Evolutionary conservation across 2,797 vertebrate species (phyloP).

Genomic region (Sebastes paucispinis): DNA sequence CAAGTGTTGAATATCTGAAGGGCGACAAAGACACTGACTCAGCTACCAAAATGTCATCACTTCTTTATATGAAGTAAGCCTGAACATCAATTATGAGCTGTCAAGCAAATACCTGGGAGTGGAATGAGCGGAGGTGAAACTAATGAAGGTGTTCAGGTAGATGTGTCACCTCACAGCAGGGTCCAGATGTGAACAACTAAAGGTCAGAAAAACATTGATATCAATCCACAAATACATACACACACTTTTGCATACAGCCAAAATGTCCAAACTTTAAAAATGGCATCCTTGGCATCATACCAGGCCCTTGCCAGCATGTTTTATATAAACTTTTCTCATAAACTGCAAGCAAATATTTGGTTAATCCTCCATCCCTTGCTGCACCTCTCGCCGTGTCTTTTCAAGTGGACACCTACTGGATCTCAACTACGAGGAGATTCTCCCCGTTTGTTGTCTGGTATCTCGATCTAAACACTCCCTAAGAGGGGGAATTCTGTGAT

Average conservation of each 20-base stretch:
- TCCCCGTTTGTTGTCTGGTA: conserved; percentile 19
- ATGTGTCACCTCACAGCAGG: neutral
- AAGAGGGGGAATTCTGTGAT: conserved; percentile 35
- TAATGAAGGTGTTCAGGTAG: conserved; percentile 20
- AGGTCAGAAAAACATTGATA: conserved; percentile 14
- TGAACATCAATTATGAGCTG: conserved; percentile 28
- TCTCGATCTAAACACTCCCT: conserved; percentile 20
- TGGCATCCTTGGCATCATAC: neutral
- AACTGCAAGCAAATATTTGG: conserved; percentile 3
- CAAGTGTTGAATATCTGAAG: conserved; percentile 47
- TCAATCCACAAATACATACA: neutral
- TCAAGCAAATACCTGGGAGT: conserved; percentile 47
- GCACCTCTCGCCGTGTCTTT: neutral
- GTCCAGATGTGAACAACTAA: conserved; percentile 9
- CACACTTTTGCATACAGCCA: neutral
- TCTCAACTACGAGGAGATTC: neutral
- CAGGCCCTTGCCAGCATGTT: neutral
- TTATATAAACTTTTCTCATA: neutral
- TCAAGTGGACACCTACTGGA: conserved; percentile 3
- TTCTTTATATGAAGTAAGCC: conserved; percentile 33
- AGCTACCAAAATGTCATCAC: conserved; percentile 63
- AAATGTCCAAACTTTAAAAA: neutral
- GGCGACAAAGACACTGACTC: conserved; percentile 65
- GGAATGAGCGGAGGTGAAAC: conserved; percentile 31
- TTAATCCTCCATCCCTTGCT: neutral